Evolutionary conservation across 2,888 invertebrate genomes (phyloP).

Genomic region (Acanthoscelides obtectus): DNA sequence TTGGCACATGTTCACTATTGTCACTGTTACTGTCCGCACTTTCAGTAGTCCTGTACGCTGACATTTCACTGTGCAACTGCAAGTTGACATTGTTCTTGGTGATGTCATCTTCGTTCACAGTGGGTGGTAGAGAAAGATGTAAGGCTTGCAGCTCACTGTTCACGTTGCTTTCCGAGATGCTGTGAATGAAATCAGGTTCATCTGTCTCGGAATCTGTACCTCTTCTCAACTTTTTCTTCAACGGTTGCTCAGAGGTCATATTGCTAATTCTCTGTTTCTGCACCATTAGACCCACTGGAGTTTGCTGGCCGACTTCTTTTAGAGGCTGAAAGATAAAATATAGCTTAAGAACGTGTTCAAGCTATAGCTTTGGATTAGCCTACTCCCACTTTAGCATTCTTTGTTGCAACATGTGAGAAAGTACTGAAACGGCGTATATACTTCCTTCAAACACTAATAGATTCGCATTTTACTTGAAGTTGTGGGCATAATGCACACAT

Average conservation of each 20-base stretch:
- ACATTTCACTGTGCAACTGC: constrained; percentile 29
- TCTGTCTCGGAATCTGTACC: constrained; percentile 49
- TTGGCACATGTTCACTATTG: constrained; percentile 25
- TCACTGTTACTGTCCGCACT: constrained; percentile 26
- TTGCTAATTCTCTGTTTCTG: constrained; percentile 55
- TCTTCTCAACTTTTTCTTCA: constrained; percentile 77
- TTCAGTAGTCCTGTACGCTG: constrained; percentile 30
- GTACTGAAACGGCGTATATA: background rate
- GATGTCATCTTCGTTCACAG: constrained; percentile 41
- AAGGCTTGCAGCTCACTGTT: constrained; percentile 39
- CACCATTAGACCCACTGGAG: constrained; percentile 59
- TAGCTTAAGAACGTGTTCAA: background rate
- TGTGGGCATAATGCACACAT: background rate
- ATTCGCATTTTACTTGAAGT: background rate
- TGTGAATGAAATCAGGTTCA: constrained; percentile 54
- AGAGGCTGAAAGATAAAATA: background rate
- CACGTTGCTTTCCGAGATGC: constrained; percentile 45
- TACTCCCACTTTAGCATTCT: background rate
- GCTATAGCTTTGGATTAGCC: background rate
- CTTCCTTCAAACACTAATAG: background rate
- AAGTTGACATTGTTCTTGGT: constrained; percentile 35
- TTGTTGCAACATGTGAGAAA: background rate
- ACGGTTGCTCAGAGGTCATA: constrained; percentile 74
- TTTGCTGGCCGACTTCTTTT: no score
- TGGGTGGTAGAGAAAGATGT: constrained; percentile 36